A percentile compares a stretch with the other conserved stretches of the same genome.
These are phyloP conservation scores for Baronia brevicornis DNA, from an alignment of 2,888 invertebrate species.

Conservation along the genomic window DNA sequence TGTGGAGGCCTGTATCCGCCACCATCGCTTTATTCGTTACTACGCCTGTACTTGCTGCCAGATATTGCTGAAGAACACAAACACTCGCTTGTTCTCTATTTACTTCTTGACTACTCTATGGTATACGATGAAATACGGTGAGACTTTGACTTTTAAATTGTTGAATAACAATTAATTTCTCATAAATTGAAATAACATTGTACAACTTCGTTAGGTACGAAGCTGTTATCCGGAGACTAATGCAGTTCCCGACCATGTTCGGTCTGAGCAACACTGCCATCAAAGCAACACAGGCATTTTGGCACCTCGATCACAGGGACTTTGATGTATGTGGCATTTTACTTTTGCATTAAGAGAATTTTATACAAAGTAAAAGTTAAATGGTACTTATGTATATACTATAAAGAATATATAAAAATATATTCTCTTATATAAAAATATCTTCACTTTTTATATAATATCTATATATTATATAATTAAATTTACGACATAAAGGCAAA, in stretches of 20 bases:
- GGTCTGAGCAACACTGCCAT: conserved; percentile 83
- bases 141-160: conserved; percentile 12
- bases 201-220: conserved; percentile 55
- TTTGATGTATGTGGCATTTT: conserved; percentile 78
- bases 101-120: conserved; percentile 87
- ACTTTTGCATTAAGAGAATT: conserved; percentile 1
- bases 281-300: conserved; percentile 89
- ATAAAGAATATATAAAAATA: conserved; percentile 1
- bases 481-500: too few relatives aligned
- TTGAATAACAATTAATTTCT: not conserved
- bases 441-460: too few relatives aligned
- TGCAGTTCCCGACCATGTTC: conserved; percentile 88
- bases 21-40: conserved; percentile 84
- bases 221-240: conserved; percentile 80
- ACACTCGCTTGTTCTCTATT: conserved; percentile 86
- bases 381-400: too few relatives aligned
- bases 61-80: conserved; percentile 81
- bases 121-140: conserved; percentile 77
- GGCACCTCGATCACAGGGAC: conserved; percentile 91
- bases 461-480: too few relatives aligned
- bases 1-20: conserved; percentile 85
- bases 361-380: not conserved
- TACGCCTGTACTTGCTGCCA: conserved; percentile 84
- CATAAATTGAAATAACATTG: conserved; percentile 3
- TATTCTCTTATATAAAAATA: not conserved